These are phyloP conservation scores for Heloderma charlesbogerti DNA, from an alignment of 2,113 vertebrate genomes.

Conservation along the genomic window DNA sequence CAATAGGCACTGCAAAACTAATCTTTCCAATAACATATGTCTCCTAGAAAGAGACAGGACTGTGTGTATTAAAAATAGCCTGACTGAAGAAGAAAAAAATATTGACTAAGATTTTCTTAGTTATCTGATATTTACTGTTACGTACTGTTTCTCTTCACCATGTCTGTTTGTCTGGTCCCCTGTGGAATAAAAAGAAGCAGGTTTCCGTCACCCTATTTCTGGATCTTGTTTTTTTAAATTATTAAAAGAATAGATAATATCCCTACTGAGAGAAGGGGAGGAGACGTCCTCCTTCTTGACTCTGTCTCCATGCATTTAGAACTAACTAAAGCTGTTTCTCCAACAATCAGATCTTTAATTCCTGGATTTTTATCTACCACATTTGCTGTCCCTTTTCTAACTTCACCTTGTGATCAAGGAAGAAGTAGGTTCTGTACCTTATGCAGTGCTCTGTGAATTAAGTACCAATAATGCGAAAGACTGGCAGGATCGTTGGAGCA, in stretches of 20 bases:
- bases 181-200: constrained; percentile 51
- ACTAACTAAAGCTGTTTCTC: background rate
- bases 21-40: constrained; percentile 74
- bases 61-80: constrained; percentile 71
- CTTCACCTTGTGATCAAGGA: background rate
- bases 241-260: constrained; percentile 30
- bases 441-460: background rate
- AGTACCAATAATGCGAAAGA: background rate
- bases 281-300: constrained; percentile 12
- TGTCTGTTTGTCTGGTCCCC: constrained; percentile 34
- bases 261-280: background rate
- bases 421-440: background rate
- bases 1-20: constrained; percentile 73
- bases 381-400: background rate
- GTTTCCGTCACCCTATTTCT: constrained; percentile 25
- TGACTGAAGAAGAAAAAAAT: constrained; percentile 59
- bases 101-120: constrained; percentile 68
- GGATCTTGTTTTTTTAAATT: constrained; percentile 32
- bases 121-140: constrained; percentile 66
- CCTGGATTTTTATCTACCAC: background rate
- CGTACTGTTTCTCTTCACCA: constrained; percentile 45
- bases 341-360: constrained; percentile 1
- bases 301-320: background rate
- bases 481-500: background rate
- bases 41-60: constrained; percentile 69